phyloP scores from a whole-genome alignment of 1,140 invertebrate genomes.

The Ostrea edulis region DNA sequence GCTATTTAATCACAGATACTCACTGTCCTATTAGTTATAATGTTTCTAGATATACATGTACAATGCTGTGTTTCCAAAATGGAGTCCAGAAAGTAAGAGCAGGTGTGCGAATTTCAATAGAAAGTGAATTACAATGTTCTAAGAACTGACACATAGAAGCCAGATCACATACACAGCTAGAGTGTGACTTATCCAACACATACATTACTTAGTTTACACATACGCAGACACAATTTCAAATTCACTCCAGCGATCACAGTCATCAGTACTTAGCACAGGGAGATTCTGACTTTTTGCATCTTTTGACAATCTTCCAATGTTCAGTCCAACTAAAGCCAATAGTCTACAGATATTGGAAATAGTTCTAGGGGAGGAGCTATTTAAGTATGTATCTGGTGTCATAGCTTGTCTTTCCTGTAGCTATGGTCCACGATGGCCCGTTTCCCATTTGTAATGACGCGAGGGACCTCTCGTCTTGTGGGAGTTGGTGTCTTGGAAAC shows the following conservation, averaged over 20 bases:
- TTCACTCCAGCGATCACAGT: conserved; percentile 2
- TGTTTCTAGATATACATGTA: too few relatives aligned
- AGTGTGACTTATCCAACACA: too few relatives aligned
- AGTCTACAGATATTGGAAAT: neutral
- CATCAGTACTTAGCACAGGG: neutral
- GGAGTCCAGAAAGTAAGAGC: too few relatives aligned
- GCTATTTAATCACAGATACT: too few relatives aligned
- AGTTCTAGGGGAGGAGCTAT: neutral
- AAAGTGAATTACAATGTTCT: too few relatives aligned
- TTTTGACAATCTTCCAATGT: neutral
- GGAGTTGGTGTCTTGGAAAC: conserved; percentile 67
- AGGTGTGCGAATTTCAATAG: too few relatives aligned
- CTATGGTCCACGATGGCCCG: conserved; percentile 62
- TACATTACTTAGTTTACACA: neutral
- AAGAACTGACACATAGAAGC: too few relatives aligned
- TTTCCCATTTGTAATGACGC: conserved; percentile 66
- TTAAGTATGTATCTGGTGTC: conserved; percentile 22
- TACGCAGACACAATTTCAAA: neutral
- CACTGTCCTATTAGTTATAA: too few relatives aligned
- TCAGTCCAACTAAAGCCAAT: neutral
- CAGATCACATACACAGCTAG: too few relatives aligned
- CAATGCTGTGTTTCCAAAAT: too few relatives aligned
- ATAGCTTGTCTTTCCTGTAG: conserved; percentile 65
- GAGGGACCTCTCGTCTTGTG: conserved; percentile 63
- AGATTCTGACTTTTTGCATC: neutral